Conservation (phyloP, 2,888 invertebrate genomes). For the Seira sanloemensis region DNA sequence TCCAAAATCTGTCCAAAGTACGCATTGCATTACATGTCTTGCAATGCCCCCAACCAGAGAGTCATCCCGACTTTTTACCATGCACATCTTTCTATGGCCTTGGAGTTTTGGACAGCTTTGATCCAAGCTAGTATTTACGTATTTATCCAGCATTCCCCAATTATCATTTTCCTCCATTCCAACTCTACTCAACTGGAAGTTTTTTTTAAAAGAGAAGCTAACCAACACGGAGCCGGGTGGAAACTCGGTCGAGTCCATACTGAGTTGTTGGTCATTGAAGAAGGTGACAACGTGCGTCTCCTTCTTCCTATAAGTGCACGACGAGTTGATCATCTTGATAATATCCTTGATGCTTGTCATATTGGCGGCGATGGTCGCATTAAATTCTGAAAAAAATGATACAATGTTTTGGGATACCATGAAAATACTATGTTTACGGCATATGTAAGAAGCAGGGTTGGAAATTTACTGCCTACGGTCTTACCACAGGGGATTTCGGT, state of each 20-base stretch:
- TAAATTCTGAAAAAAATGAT: conserved; percentile 37
- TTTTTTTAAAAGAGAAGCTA: too few species aligned
- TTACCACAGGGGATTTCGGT: conserved; percentile 78
- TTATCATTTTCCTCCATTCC: too few species aligned
- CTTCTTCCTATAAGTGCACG: conserved; percentile 86
- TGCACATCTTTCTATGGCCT: too few species aligned
- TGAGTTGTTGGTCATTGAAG: conserved; percentile 86
- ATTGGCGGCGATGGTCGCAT: conserved; percentile 42
- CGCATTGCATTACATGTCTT: too few species aligned
- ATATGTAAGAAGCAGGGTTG: too few species aligned
- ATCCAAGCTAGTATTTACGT: too few species aligned
- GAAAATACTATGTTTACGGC: conserved; percentile 17
- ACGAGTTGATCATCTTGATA: conserved; percentile 74
- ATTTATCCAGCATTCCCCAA: too few species aligned
- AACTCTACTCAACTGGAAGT: too few species aligned
- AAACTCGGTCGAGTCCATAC: conserved; percentile 86
- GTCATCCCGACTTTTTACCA: too few species aligned
- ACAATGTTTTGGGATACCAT: neutral
- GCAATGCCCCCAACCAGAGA: too few species aligned
- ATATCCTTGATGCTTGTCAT: conserved; percentile 51
- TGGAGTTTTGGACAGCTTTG: too few species aligned
- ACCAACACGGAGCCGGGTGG: conserved; percentile 84
- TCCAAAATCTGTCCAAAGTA: too few species aligned
- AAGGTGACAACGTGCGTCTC: conserved; percentile 85
- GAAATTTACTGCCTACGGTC: neutral